Base-by-base conservation (phyloP, 2,888 invertebrate genomes). In the Macrosiphum euphorbiae region DNA sequence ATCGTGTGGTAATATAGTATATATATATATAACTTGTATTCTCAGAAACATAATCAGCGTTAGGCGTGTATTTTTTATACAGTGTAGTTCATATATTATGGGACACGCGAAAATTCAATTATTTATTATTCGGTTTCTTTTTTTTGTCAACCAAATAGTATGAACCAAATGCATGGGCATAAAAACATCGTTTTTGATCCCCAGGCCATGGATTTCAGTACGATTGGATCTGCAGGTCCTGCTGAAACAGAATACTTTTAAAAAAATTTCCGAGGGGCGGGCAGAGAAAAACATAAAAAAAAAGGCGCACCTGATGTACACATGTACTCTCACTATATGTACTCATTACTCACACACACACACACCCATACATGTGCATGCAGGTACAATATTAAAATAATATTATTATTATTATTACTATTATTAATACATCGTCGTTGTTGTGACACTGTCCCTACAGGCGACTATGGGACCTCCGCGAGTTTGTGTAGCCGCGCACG, bases 401-500 rank as follows among this genome's bases (percentile, higher is more conserved):
- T 85, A 44, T 4, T 44, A 44, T 85, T 2, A 86, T 47, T n/a
- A 50, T 50, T 85, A 85, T 86, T 86, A 41, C 20, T 84, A 84
- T 41, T 78, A 16, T 4, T 5, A 47, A 3, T 47, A 28, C 13
- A 55, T 88, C 52, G 87, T 52, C 35, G 88, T 58, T 47, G 61
- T 28, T 13, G 26, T 24, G 61, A 78, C 78, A 35, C 35, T 8
- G 35, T 78, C 78, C 20, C 78, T 7, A 78, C 35, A 35, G 78
- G 35, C 91, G 28, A 26, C 28, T 16, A 35, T 44, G 44, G 47
- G 84, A 50, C 84, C 35, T 50, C n/a, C 52, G 24, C 20, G 16
- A 13, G 52, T 24, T 89, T 85, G 85, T 91, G 91, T 87, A 50
- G 61, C 87, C 67, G 44, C 88, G 88, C 88, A 44, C 67, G 50